Evolutionary conservation across 2,113 vertebrate genomes (phyloP).

Genomic region (Aegithalos caudatus): DNA sequence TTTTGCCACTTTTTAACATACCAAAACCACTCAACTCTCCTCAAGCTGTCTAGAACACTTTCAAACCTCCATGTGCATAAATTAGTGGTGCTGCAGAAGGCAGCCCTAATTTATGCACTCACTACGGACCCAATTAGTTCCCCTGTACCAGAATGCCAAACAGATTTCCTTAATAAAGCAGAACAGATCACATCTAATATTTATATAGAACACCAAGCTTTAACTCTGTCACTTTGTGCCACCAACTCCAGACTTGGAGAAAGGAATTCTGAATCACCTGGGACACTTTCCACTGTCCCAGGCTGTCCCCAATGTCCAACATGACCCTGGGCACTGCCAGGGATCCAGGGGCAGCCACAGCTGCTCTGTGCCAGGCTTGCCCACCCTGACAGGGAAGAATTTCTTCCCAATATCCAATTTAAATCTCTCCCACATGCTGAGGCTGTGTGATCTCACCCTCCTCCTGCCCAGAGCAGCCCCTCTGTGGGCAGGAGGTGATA

Average conservation of each 20-base stretch:
- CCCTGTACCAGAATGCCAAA: constrained; percentile 1
- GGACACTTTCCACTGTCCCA: accelerated
- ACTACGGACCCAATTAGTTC: constrained; percentile 9
- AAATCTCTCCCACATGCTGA: accelerated
- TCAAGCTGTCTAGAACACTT: background rate
- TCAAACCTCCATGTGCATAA: background rate
- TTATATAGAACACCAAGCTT: background rate
- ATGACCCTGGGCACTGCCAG: background rate
- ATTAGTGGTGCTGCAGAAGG: constrained; percentile 17
- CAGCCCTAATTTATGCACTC: constrained; percentile 25
- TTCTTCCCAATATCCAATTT: background rate
- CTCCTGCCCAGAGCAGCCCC: background rate
- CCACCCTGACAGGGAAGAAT: accelerated
- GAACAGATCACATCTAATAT: background rate
- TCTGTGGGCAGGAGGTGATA: accelerated
- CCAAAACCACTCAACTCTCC: background rate
- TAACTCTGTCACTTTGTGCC: background rate
- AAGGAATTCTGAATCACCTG: background rate
- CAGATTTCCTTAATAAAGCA: constrained; percentile 17
- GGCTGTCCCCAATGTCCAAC: accelerated
- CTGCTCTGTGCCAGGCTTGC: background rate
- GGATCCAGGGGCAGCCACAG: background rate
- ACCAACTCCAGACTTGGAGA: background rate
- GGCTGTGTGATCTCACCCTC: background rate
- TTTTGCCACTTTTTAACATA: background rate